Evolutionary conservation across 1,140 invertebrate genomes (phyloP), one percentile per base, ranked within the genome.

Genomic region (Maconellicoccus hirsutus): DNA sequence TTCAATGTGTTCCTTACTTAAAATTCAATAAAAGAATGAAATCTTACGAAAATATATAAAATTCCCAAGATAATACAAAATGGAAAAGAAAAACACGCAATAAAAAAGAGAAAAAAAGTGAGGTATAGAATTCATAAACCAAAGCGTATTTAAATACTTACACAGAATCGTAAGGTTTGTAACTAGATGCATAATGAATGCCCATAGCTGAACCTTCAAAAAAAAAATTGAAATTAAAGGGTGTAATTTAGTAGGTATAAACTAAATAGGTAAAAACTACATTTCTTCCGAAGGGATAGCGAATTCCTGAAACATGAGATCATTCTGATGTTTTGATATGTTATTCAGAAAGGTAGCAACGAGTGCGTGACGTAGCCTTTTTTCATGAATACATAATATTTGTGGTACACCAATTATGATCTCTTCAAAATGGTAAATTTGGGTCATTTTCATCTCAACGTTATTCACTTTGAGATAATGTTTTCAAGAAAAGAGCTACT

Each of bases 131-230:
- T 33, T 52, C 42, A 52, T 52, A 16, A 16, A 52, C 42, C 2
- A 52, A 14, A 16, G n/a, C 42, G 2, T 8, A 6, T 8, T 16
- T 16, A 16, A 16, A 19, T 42, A 76, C 75, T 77, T 75, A 78
- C 77, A 78, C 75, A 74, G 76, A 77, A 12, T 77, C 76, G 52
- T 77, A 76, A 27, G 77, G 76, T 42, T 76, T 71, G 70, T 77
- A 78, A 66, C 75, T 77, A 19, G 75, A 75, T 10, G 77, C 75
- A 72, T 77, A 78, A 71, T 78, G 76, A n/a, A 74, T 61, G 16
- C 71, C 71, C 71, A 74, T 73, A 7, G 39, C 21, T 16, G 61
- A 26, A 59, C 33, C 66, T 39, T n/a, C 16, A 69, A 29, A 59
- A 66, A 10, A 59, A 71, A 6, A 69, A 8, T 2, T 19, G 14